Evolutionary conservation across 53 echinoderm and acorn worm genomes (phyloP), one percentile per base, ranked within the genome.

Genomic region (Patiria pectinifera): DNA sequence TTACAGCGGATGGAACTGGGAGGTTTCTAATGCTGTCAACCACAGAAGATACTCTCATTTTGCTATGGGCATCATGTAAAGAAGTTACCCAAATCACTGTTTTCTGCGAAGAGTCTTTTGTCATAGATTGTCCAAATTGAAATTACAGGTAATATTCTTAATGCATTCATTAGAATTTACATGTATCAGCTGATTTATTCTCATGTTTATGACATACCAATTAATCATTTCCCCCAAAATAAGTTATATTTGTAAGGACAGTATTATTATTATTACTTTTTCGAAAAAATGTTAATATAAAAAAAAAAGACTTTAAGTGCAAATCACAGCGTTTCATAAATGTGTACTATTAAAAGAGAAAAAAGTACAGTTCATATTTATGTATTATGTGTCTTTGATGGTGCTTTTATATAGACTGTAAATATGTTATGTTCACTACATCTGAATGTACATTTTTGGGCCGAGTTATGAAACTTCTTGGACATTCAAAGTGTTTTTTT

Each of bases 341-440:
- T 78, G 44, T 78, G 79, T 76, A 83, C 59, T 77, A 78, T 88
- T 77, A 59, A n/a, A 72, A 86, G 86, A 72, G 46, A 11, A 86
- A 59, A 24, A 15, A 77, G 61, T 88, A 88, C 43, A 88, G 77
- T 48, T 90, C 69, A 90, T 90, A 87, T 86, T 86, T 76, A 90
- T 90, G 90, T 90, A 80, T 90, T 89, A 25, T 81, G 69, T 25
- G 80, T 80, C 62, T 80, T 61, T 63, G 48, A 90, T 35, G 90
- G 90, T 90, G 90, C 90, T 90, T 90, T 90, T 90, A 48, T 71
- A 80, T 90, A 63, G 63, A 90, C 9, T 80, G 80, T 69, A 90
- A 80, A 90, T 80, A 69, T 60, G 62, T 77, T 8, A 53, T 90
- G 76, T 77, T 81, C 45, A 79, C 59, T 10, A n/a, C 53, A 15